Evolutionary conservation across 2,797 vertebrate species (phyloP), one percentile per base, ranked within the genome.

Genomic region (Chromis chromis): DNA sequence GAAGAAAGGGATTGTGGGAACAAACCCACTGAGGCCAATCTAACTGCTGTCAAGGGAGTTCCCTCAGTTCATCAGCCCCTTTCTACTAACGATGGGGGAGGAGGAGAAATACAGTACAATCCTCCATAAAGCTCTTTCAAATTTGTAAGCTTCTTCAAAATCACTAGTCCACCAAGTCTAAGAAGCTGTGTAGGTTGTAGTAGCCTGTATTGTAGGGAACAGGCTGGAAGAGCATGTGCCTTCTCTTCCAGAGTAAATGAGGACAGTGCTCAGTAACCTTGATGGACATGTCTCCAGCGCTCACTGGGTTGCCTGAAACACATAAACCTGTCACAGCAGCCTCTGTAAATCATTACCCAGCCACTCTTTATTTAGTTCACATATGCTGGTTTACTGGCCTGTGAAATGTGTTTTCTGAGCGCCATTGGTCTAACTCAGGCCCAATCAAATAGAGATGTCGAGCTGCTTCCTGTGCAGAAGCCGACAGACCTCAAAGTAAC

Each of bases 301-400:
- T 91, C 89, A 77, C 82, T 65, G 64, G 86, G 81, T 87, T 86
- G 87, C 86, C 90, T 92, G 88, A 93, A 90, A 91, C 89, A 89
- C 89, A 94, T 94, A 91, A 94, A 94, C 91, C 92, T 93, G 93
- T 94, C 94, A 94, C 87, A 58, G 80, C 85, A 66, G 82, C 89
- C 88, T 73, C 88, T 93, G 93, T 93, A 93, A 94, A 93, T 93
- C 91, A 93, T 94, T 92, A 94, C 90, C 83, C 91, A 90, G 91
- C 89, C 89, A 92, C 91, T 94, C 93, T 93, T 93, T 93, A 93
- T 94, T 93, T 93, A 91, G 89, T 92, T 86, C 91, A 89, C 88
- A 93, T 93, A 92, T 91, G 93, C 90, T 72, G 88, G 91, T 91
- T 93, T 93, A 94, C 91, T 90, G 92, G 93, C 90, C 94, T 93